Conservation (phyloP, 2,113 vertebrate species). For the Menidia beryllina region DNA sequence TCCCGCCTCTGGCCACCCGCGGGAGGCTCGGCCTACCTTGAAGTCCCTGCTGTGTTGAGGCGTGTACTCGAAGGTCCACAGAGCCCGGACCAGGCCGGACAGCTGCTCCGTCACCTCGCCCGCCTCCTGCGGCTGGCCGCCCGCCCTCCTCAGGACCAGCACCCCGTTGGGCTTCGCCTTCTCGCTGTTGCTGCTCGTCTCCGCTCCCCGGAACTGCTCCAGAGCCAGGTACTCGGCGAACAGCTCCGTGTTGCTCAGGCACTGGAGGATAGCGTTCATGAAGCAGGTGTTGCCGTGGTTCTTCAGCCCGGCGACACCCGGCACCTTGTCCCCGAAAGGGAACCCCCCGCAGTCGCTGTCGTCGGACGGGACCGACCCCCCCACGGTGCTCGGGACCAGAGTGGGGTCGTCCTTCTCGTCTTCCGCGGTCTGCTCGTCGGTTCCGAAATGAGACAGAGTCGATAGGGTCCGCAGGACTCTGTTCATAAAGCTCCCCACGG, state of each 20-base stretch:
- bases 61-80: conserved; percentile 98
- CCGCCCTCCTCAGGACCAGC: conserved; percentile 67
- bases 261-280: conserved; percentile 98
- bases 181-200: conserved; percentile 35
- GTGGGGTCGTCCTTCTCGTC: conserved; percentile 81
- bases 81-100: conserved; percentile 92
- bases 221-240: conserved; percentile 95
- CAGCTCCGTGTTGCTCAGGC: conserved; percentile 98
- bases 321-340: conserved; percentile 82
- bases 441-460: conserved; percentile 88
- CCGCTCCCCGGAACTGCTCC: conserved; percentile 87
- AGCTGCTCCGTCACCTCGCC: conserved; percentile 98
- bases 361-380: conserved; percentile 71
- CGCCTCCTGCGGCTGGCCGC: conserved; percentile 55
- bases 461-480: conserved; percentile 91
- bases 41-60: conserved; percentile 98
- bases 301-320: conserved; percentile 92
- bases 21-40: conserved; percentile 85
- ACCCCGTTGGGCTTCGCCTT: conserved; percentile 75
- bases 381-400: conserved; percentile 73
- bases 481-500: conserved; percentile 91
- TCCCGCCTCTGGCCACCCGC: no score
- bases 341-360: conserved; percentile 79
- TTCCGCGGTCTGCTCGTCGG: conserved; percentile 80
- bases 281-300: conserved; percentile 99